Evolutionary conservation across 2,888 invertebrate genomes (phyloP), one percentile per base, ranked within the genome.

Genomic region (Allophyes oxyacanthae): DNA sequence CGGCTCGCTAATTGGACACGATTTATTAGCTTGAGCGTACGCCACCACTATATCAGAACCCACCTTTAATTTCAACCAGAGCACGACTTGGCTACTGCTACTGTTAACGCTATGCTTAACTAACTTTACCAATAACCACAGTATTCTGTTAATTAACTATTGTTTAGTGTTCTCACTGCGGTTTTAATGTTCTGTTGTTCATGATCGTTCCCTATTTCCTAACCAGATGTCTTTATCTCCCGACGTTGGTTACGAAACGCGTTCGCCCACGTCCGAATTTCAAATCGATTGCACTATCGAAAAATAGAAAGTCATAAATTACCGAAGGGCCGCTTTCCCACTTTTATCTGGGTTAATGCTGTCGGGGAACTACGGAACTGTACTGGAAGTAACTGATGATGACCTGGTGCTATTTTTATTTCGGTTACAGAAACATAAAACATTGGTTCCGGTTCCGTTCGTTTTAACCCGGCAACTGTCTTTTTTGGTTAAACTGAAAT

Each of bases 271-370:
- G 83, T 81, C 78, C 79, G 79, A 89, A 87, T 85, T 86, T 86
- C 84, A 78, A 84, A 86, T 83, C 83, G 81, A 85, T 85, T 88
- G 86, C 82, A 85, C 88, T 87, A 90, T 91, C 88, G 88, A 92
- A 92, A 93, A 91, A 92, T 93, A 93, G 93, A 94, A 94, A 94
- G 93, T 89, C 85, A 89, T 87, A 86, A 88, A 89, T 92, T 83
- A 80, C 79, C 72, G 72, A 89, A 89, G 91, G 90, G 89, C 91
- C 86, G 88, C 91, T 91, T 90, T 91, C 88, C 86, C 82, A 79
- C 75, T 78, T 77, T 78, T 85, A 90, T 88, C 87, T 91, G 72
- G 91, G 91, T 89, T 89, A 87, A 84, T 82, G 77, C 64, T 78
- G 70, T 68, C 70, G 77, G 76, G 68, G 70, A 73, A 77, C 75